Evolutionary conservation across 1,140 invertebrate genomes (phyloP), one percentile per base, ranked within the genome.

Genomic region (Diachasma alloeum): DNA sequence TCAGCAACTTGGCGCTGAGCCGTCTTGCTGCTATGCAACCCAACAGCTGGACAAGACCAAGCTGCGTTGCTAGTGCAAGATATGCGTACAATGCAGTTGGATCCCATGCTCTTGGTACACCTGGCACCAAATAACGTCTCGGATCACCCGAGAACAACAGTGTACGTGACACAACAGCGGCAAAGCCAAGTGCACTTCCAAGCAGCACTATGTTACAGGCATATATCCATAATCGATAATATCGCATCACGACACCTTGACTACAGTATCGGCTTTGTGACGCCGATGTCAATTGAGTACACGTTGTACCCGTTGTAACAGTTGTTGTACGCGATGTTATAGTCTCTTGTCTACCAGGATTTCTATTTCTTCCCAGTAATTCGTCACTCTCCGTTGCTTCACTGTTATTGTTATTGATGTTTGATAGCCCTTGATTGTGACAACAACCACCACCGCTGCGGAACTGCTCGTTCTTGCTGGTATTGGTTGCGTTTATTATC

Each of bases 181-280:
- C 93, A 87, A 97, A 96, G 31, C 95, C 94, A 66, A 96, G 87
- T 83, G 95, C 95, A 84, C 94, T 94, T 77, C 95, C 91, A 86
- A 97, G 91, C 85, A 97, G 91, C 78, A 95, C 95, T 87, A 94
- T 93, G 91, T 97, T 97, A 93, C 95, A 96, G 84, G 95, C 94
- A 92, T 97, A 97, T 86, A 97, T 97, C 96, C 96, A 97, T 84
- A 97, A 92, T 87, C 95, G 94, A 91, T 97, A 97, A 92, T 97
- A 97, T 90, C 91, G 87, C 89, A 90, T 90, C 78, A 88, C 89
- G 87, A 90, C 84, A 83, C 86, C 86, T 84, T 87, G 83, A 74
- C 83, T 82, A 78, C 81, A 83, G 78, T 77, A 80, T 81, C 84
- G 81, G 82, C 81, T 81, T 78, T 80, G 75, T 66, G 81, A 76